Base-by-base conservation (phyloP, 2,797 vertebrate genomes). In the Monodelphis domestica region DNA sequence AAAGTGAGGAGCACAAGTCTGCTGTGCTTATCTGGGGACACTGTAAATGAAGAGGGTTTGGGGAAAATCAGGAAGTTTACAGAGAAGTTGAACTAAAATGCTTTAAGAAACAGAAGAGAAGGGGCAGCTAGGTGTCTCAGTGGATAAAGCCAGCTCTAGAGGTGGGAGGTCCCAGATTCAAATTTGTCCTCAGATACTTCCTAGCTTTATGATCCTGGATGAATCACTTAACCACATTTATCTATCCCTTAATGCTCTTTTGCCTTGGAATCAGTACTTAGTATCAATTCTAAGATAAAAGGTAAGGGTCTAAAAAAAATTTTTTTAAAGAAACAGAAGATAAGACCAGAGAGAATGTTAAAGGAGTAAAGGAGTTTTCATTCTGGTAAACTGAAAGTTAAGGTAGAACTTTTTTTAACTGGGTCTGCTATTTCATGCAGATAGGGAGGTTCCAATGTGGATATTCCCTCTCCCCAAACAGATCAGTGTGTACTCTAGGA, bases 11-110 rank as follows among this genome's bases (percentile, higher is more conserved):
- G 96, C 87, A 92, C 4, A 24, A 15, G 24, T 33, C 24, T 53
- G 51, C 90, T 93, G 84, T 78, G 91, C 95, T 92, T 91, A 93
- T 89, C 95, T 90, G 53, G 52, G 52, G 90, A 26, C 1, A 94
- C 94, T 95, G 63, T 91, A 95, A 93, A 90, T 97, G 97, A 94
- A 96, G 89, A 91, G 90, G 54, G 38, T 93, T 91, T n/a, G 91
- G 89, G 53, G 94, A 88, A 95, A 90, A 94, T 10, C 56, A 54
- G 26, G 91, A 51, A n/a, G 24, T 26, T 28, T 15, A 54, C 12
- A 94, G 90, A 91, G 9, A 78, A 26, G 0, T 78, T 89, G 87
- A 96, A 53, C 54, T n/a, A n/a, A 38, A 84, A 56, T 93, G 90
- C 87, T 78, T 55, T 52, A 95, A 93, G 55, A 57, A 21, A 52